Conservation (phyloP, 2,113 vertebrate species). For the Suricata suricatta region DNA sequence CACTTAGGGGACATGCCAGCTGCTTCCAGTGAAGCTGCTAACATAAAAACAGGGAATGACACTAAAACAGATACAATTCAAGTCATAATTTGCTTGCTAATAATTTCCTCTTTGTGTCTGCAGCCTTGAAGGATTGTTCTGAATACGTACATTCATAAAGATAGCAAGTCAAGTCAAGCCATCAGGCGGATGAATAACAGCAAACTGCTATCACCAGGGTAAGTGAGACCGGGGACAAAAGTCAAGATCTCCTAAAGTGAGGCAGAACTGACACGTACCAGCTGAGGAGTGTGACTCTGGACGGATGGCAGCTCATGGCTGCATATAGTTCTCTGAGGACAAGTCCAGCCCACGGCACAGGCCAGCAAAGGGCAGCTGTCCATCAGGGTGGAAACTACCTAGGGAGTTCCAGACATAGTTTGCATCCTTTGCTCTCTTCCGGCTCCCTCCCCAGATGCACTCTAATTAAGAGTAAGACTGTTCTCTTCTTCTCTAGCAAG, state of each 20-base stretch:
- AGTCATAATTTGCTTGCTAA: slow-evolving; percentile 60
- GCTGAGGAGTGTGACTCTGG: not conserved
- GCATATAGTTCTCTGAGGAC: not conserved
- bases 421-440: not conserved
- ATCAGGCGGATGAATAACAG: not conserved
- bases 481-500: not conserved
- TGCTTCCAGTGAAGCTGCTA: slow-evolving; percentile 67
- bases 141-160: slow-evolving; percentile 1
- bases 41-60: slow-evolving; percentile 55
- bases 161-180: not conserved
- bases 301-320: not conserved
- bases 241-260: not conserved
- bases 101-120: slow-evolving; percentile 52
- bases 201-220: not conserved
- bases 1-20: slow-evolving; percentile 61
- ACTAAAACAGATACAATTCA: slow-evolving; percentile 46
- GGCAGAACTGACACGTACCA: not conserved
- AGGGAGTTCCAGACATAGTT: not conserved
- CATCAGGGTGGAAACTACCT: not conserved
- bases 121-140: slow-evolving; percentile 24
- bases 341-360: not conserved
- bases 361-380: not conserved
- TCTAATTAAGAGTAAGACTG: not conserved
- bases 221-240: not conserved
- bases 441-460: not conserved